Evolutionary conservation across 2,888 invertebrate species (phyloP), one percentile per base, ranked within the genome.

Genomic region (Lithodes maja): DNA sequence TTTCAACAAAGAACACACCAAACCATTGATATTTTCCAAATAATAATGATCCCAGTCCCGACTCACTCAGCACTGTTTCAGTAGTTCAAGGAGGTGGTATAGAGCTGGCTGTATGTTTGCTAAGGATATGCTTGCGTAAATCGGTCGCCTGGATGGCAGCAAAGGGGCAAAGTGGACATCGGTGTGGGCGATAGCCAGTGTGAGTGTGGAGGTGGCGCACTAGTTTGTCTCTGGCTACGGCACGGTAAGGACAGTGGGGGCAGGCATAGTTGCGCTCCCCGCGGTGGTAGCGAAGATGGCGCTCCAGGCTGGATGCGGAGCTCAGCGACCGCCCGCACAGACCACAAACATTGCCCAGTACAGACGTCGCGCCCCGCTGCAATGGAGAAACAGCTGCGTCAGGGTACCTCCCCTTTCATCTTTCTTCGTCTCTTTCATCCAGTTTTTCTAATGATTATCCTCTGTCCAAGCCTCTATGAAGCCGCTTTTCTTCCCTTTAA

Each of bases 101-200:
- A 50, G 50, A 1, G 9, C 15, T 71, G 54, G 49, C 49, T 15
- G 81, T 68, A 54, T 89, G 89, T 68, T 85, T 89, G 80, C 89
- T 89, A 9, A 84, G 84, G 5, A 85, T 61, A 53, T 89, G 89
- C 50, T 89, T 89, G 69, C 80, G 61, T 50, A 89, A 53, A 81
- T 89, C 89, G 0, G 89, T 85, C 68, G 85, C 85, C 80, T 89
- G 89, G 15, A 89, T 85, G 77, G 89, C 97, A 0, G 96, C 96
- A 94, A 97, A 98, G 0, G 97, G 96, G 92, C 98, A 99, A 96
- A 98, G 97, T 93, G 98, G 98, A 94, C 98, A 99, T 85, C 97
- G 96, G 93, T 98, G 98, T 0, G 97, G 97, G 1, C 85, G 54
- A 68, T 89, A 93, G 92, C 86, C 89, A 15, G 89, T 89, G 93